These are phyloP conservation scores for Sphinx pinastri DNA, from an alignment of 2,888 invertebrate genomes.

Conservation along the genomic window DNA sequence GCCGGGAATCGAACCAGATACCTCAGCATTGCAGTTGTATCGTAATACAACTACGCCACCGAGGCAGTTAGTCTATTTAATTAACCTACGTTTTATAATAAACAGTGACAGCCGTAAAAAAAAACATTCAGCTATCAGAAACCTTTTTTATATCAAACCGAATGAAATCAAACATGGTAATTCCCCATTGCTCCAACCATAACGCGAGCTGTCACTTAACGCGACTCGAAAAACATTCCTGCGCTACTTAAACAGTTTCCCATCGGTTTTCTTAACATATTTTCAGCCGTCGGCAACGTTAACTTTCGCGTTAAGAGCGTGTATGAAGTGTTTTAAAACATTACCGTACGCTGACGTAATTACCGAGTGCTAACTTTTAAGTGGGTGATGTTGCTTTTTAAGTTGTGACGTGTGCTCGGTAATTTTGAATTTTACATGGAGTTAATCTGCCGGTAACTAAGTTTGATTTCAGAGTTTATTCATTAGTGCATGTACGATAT, in stretches of 20 bases:
- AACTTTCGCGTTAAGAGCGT: constrained; percentile 53
- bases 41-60: too few relatives aligned
- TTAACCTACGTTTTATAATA: too few relatives aligned
- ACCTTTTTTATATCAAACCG: neutral
- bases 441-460: constrained; percentile 25
- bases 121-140: neutral
- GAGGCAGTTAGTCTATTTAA: too few relatives aligned
- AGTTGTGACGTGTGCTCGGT: constrained; percentile 43
- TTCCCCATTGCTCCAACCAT: constrained; percentile 7
- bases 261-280: constrained; percentile 53
- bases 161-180: neutral
- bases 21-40: too few relatives aligned
- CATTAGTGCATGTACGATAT: neutral
- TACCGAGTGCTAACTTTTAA: constrained; percentile 59
- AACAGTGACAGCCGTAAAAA: too few relatives aligned
- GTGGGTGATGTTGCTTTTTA: constrained; percentile 51
- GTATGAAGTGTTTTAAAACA: constrained; percentile 69
- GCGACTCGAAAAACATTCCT: constrained; percentile 36
- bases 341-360: constrained; percentile 64
- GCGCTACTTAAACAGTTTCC: constrained; percentile 45
- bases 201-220: constrained; percentile 47
- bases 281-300: constrained; percentile 51
- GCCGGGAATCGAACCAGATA: too few relatives aligned
- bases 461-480: constrained; percentile 25
- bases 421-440: constrained; percentile 28